Base-by-base conservation (phyloP, 2,797 vertebrate species). In the Chaunax sp. region DNA sequence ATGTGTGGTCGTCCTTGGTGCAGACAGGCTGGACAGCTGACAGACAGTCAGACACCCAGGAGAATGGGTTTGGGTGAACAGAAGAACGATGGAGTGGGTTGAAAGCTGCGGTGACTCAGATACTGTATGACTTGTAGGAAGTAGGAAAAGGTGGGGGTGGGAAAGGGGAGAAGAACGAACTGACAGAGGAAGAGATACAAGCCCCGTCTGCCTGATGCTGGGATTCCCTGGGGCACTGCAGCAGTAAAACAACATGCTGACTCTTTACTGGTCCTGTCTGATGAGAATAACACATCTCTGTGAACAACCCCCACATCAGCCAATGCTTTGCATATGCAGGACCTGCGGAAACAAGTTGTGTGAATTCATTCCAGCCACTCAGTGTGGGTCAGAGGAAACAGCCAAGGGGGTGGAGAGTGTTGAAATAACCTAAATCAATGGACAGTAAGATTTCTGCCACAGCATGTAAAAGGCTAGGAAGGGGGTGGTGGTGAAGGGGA, bases 211-310 rank as follows among this genome's bases (percentile, higher is more conserved):
- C 81, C 82, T 91, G 85, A 91, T 86, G 86, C 82, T 81, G 13
- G 22, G 65, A 64, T 80, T 87, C 90, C 90, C 85, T 44, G 80
- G 66, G 81, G 90, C 70, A 78, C 75, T 68, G 64, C 47, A 50
- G 82, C 88, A 87, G 85, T 94, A 93, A 94, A 93, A 91, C 89
- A 91, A 89, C 89, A 89, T 85, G 87, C 87, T 85, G 88, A 92
- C 78, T 87, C 88, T 86, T 90, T 89, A 86, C 87, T 87, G 54
- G 82, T 69, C 69, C 54, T 68, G 71, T 86, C 82, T 94, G 89
- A 94, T 92, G 94, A 93, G 91, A 85, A 93, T 92, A 94, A 91
- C 93, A 93, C 86, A 78, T 77, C 76, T 82, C 69, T 74, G 86
- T 61, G 79, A 90, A 83, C 86, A 69, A 79, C 89, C 81, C 84